phyloP scores from a whole-genome alignment of 2,113 vertebrate species.

The Pygathrix nemaeus region DNA sequence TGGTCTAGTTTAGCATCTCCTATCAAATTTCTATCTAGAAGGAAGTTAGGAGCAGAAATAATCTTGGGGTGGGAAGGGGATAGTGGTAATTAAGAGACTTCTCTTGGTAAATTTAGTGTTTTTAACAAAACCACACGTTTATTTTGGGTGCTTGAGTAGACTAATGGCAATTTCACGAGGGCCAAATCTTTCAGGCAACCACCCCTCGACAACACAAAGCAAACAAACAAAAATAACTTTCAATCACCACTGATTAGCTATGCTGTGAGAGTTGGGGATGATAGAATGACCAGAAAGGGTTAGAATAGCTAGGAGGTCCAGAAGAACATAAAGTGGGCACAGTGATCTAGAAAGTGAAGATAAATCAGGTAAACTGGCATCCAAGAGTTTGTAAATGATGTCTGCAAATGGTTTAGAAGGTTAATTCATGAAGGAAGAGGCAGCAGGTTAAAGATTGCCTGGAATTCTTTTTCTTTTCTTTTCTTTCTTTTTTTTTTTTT shows the following conservation, averaged over 20 bases:
- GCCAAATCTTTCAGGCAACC: neutral
- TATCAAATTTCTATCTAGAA: neutral
- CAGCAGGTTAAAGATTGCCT: neutral
- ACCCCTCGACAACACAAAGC: neutral
- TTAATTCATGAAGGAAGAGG: neutral
- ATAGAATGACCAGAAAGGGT: fast-evolving
- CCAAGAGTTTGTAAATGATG: neutral
- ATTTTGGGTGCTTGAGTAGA: neutral
- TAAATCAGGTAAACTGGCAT: neutral
- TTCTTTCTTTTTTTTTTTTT: too few species aligned
- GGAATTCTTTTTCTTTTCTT: too few species aligned
- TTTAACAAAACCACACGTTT: neutral
- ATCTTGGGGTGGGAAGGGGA: neutral
- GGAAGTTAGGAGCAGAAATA: neutral
- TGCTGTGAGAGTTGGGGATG: neutral
- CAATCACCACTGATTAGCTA: neutral
- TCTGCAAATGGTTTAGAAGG: neutral
- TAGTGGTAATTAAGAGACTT: neutral
- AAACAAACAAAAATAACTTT: neutral
- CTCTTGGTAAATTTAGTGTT: neutral
- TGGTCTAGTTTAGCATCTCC: too few species aligned
- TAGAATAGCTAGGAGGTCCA: neutral
- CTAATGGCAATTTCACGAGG: neutral
- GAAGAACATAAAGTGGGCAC: too few species aligned
- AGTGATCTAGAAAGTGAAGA: neutral